phyloP scores from a whole-genome alignment of 2,797 vertebrate species.

The Tachyglossus aculeatus region DNA sequence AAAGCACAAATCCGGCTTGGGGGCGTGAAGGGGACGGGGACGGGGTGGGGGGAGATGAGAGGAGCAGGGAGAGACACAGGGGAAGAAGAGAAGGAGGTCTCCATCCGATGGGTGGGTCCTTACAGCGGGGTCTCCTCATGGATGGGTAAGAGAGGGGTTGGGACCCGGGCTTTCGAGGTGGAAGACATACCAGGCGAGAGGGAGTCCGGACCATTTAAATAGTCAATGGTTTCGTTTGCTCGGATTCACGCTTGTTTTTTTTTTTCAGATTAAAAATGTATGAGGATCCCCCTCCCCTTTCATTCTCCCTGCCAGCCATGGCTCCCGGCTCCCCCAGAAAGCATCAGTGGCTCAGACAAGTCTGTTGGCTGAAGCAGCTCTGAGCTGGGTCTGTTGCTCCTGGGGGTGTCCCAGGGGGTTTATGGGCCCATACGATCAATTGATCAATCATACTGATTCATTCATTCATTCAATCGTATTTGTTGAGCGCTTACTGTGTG shows the following conservation, averaged over 20 bases:
- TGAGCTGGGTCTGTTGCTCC: no score
- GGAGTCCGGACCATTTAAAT: constrained; percentile 67
- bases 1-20: constrained; percentile 57
- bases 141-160: constrained; percentile 48
- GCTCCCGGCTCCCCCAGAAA: no score
- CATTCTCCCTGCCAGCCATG: constrained; percentile 37
- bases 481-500: no score
- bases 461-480: no score
- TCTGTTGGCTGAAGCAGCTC: no score
- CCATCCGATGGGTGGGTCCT: constrained; percentile 51
- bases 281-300: constrained; percentile 50
- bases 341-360: no score
- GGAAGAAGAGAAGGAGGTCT: constrained; percentile 57
- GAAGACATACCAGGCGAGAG: constrained; percentile 66
- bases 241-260: constrained; percentile 67
- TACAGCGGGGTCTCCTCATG: no score
- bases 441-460: no score
- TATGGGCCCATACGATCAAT: no score
- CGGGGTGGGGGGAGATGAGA: constrained; percentile 51
- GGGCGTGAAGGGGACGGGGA: constrained; percentile 45
- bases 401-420: no score
- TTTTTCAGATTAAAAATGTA: constrained; percentile 70
- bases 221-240: constrained; percentile 67
- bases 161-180: constrained; percentile 42
- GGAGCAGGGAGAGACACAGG: constrained; percentile 43